Conservation (phyloP, 2,888 invertebrate genomes). For the Parapristionchus giblindavisi region DNA sequence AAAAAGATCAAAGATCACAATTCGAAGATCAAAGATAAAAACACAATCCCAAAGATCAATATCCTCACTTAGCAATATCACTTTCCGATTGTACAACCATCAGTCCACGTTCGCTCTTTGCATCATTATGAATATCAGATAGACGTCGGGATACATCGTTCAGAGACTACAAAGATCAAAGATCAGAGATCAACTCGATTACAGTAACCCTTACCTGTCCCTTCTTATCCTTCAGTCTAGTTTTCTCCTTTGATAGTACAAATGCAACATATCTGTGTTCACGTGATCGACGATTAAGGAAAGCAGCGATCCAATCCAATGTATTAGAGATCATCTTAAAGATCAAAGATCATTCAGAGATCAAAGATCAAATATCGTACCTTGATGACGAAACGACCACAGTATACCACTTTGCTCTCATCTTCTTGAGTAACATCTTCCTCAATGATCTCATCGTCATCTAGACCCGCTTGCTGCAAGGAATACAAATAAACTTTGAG, state of each 20-base stretch:
- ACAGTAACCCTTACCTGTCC: constrained; percentile 40
- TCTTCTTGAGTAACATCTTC: no score
- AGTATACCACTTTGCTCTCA: no score
- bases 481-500: no score
- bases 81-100: constrained; percentile 61
- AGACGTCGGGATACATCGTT: constrained; percentile 51
- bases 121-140: constrained; percentile 57
- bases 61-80: constrained; percentile 60
- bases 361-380: not conserved
- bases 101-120: constrained; percentile 56
- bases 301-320: constrained; percentile 24
- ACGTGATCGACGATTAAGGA: constrained; percentile 75
- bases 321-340: constrained; percentile 23
- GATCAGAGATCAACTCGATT: not conserved
- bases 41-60: not conserved
- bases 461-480: no score
- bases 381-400: not conserved
- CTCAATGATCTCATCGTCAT: no score
- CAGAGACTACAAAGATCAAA: constrained; percentile 41
- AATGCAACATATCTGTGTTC: constrained; percentile 94
- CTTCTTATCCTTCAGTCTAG: constrained; percentile 78
- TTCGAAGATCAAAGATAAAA: not conserved
- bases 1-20: not conserved
- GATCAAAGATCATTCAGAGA: not conserved
- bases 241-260: constrained; percentile 87